Conservation (phyloP, 2,888 invertebrate species). For the Sicus ferrugineus region DNA sequence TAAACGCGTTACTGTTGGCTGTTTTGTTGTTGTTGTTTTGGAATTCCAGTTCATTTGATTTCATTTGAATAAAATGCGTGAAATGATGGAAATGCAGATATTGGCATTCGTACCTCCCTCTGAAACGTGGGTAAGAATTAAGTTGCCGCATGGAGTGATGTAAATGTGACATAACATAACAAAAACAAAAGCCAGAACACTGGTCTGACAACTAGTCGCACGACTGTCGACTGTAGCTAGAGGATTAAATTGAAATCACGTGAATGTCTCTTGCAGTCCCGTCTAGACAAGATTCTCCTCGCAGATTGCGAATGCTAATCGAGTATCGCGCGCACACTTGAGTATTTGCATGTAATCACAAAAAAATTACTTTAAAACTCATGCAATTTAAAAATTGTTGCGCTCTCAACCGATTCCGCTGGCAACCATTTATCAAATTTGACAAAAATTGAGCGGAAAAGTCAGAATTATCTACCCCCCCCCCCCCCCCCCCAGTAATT, state of each 20-base stretch:
- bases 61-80: conserved; percentile 21
- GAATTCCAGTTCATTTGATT: conserved; percentile 9
- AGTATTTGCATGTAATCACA: too few relatives aligned
- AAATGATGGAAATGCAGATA: conserved; percentile 24
- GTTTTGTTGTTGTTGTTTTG: conserved; percentile 5
- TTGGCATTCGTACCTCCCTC: neutral
- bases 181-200: too few relatives aligned
- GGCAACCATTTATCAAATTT: too few relatives aligned
- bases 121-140: neutral
- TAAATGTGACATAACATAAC: too few relatives aligned
- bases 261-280: neutral
- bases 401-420: too few relatives aligned
- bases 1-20: too few relatives aligned
- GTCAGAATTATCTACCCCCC: too few relatives aligned
- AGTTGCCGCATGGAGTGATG: neutral
- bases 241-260: neutral
- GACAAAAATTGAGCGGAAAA: too few relatives aligned
- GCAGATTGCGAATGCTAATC: neutral
- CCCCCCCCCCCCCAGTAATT: too few relatives aligned
- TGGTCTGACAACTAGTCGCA: neutral
- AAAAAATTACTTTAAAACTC: too few relatives aligned
- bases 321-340: too few relatives aligned
- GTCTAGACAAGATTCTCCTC: neutral
- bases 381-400: too few relatives aligned
- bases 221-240: neutral